These are phyloP conservation scores for Amblyteles armatorius DNA, from an alignment of 2,888 invertebrate species.

Conservation along the genomic window DNA sequence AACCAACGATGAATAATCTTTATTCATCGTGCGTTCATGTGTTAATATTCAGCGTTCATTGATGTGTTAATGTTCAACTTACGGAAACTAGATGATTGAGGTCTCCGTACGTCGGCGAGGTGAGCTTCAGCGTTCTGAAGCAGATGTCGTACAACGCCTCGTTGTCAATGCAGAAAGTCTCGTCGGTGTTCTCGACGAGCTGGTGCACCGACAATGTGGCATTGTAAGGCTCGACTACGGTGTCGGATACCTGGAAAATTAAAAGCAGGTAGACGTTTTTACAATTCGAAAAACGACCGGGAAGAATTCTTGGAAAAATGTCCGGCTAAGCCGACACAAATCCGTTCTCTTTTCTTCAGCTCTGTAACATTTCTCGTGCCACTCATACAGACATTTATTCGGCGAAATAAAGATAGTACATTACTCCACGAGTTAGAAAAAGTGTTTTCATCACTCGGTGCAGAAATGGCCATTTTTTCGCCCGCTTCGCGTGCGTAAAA, in stretches of 20 bases:
- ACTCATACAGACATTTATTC: no score
- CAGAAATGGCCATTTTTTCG: no score
- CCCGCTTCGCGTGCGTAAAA: no score
- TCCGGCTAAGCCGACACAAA: neutral
- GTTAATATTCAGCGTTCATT: neutral
- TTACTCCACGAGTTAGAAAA: no score
- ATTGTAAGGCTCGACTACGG: constrained; percentile 97
- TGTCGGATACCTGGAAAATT: constrained; percentile 89
- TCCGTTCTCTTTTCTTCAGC: neutral
- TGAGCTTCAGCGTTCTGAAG: constrained; percentile 94
- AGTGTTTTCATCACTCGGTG: no score
- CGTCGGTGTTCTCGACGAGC: constrained; percentile 95
- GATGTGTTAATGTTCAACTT: constrained; percentile 15
- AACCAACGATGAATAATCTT: neutral
- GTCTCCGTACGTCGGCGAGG: constrained; percentile 96
- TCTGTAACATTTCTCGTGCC: no score
- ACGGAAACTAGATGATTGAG: constrained; percentile 95
- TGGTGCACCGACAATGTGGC: constrained; percentile 95
- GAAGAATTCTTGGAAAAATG: neutral
- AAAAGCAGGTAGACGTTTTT: neutral
- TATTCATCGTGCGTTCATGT: neutral
- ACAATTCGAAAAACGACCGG: neutral
- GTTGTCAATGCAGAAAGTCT: constrained; percentile 96
- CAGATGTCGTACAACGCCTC: constrained; percentile 97
- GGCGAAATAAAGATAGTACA: neutral